Evolutionary conservation across 2,888 invertebrate species (phyloP), one percentile per base, ranked within the genome.

Genomic region (Ochropleura leucogaster): DNA sequence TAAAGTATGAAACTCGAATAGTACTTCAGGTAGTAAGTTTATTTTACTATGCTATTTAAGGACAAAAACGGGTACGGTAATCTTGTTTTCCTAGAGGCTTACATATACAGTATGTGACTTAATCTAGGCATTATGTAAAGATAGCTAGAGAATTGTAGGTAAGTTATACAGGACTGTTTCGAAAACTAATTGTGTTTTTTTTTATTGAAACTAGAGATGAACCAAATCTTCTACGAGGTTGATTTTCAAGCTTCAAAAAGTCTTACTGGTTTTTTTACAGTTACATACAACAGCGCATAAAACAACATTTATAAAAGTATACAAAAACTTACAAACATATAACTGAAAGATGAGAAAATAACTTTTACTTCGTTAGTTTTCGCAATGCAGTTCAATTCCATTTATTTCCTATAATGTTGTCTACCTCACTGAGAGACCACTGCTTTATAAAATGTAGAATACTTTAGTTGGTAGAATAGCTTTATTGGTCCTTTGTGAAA

Each of bases 351-450:
- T 40, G n/a, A 69, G 20, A 60, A 42, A 46, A 46, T 51, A 57
- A 67, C n/a, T 57, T 66, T 64, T 49, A 72, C 66, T 64, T 74
- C 47, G 49, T 51, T 55, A 63, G n/a, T 69, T 71, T 68, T 82
- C 40, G 18, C 64, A 68, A 55, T 20, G 64, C 70, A 82, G 55
- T 55, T 40, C 53, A 20, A 47, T 49, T 64, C 64, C 10, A 65
- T 80, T 80, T 82, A 55, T 80, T 76, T 68, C 12, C 4, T 55
- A 60, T 68, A 30, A 59, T 40, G n/a, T 64, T 49, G 20, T 59
- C 70, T 60, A 68, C 51, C 44, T 44, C 47, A 65, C 70, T 71
- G 60, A 60, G n/a, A 76, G 40, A 53, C 71, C 68, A 68, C 20
- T 1, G 64, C 70, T 71, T 71, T 51, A 60, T 1, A 71, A 82